A percentile compares a stretch with the other conserved stretches of the same genome.
Conservation (phyloP, 2,797 vertebrate genomes). For the Neosilurus hyrtlii region DNA sequence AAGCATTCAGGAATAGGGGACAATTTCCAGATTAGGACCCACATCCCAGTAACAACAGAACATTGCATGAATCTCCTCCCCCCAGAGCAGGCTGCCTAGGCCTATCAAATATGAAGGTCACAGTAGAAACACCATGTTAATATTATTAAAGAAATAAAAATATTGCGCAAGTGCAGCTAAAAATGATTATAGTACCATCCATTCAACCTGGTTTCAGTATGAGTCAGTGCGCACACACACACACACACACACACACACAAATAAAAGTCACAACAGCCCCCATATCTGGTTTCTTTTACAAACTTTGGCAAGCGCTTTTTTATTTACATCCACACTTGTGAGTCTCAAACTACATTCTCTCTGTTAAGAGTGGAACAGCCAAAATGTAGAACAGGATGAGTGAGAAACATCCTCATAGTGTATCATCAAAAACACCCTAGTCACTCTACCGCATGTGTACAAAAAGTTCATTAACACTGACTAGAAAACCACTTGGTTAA, state of each 20-base stretch:
- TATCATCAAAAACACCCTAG: constrained; percentile 18
- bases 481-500: constrained; percentile 31
- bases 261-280: constrained; percentile 59
- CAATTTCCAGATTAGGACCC: too few species aligned
- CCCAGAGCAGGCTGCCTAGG: too few species aligned
- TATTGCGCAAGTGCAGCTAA: neutral
- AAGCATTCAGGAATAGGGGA: too few species aligned
- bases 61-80: too few species aligned
- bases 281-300: constrained; percentile 64
- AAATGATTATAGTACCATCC: neutral
- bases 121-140: too few species aligned
- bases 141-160: neutral
- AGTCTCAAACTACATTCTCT: constrained; percentile 59
- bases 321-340: constrained; percentile 81
- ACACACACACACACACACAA: constrained; percentile 27
- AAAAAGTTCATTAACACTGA: constrained; percentile 26
- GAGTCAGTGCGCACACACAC: neutral
- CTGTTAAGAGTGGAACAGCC: constrained; percentile 35
- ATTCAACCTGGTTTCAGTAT: neutral
- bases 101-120: too few species aligned
- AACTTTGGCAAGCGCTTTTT: constrained; percentile 85
- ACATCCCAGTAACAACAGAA: too few species aligned
- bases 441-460: constrained; percentile 18
- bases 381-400: constrained; percentile 25
- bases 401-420: constrained; percentile 21